Conservation (phyloP, 2,888 invertebrate genomes). For the Mesopsocus fuscifrons region DNA sequence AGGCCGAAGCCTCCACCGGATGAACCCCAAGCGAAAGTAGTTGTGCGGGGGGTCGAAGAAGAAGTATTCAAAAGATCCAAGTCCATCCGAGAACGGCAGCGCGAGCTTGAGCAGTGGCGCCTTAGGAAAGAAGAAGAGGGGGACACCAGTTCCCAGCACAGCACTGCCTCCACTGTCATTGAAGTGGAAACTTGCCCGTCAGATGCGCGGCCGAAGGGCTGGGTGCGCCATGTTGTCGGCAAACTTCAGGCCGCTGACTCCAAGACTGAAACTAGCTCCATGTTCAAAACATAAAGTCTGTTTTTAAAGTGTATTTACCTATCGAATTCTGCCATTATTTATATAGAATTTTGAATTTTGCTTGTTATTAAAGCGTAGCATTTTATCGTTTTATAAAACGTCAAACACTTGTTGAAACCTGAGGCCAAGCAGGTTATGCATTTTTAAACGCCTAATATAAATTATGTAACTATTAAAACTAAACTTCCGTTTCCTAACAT, state of each 20-base stretch:
- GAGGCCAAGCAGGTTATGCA: no score
- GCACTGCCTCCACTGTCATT: slow-evolving; percentile 24
- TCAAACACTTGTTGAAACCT: no score
- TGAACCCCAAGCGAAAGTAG: slow-evolving; percentile 16
- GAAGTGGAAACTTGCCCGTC: slow-evolving; percentile 22
- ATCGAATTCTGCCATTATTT: no score
- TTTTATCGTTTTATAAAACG: no score
- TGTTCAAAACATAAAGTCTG: no score
- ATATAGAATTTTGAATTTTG: no score
- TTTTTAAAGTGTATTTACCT: no score
- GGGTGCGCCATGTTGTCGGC: slow-evolving; percentile 56
- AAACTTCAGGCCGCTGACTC: slow-evolving; percentile 36
- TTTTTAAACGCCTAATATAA: no score
- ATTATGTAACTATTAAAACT: no score
- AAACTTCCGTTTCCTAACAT: no score
- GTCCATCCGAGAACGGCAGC: slow-evolving; percentile 20
- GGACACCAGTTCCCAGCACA: slow-evolving; percentile 25
- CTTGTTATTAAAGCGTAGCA: no score
- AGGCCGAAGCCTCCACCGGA: slow-evolving; percentile 18
- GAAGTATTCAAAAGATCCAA: slow-evolving; percentile 1
- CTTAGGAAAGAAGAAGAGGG: slow-evolving; percentile 20
- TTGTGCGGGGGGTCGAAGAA: slow-evolving; percentile 8
- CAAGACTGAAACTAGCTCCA: no score
- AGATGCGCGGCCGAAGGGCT: slow-evolving; percentile 31
- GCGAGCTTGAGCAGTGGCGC: slow-evolving; percentile 21